Base-by-base conservation (phyloP, 2,113 vertebrate genomes). In the Daubentonia madagascariensis region DNA sequence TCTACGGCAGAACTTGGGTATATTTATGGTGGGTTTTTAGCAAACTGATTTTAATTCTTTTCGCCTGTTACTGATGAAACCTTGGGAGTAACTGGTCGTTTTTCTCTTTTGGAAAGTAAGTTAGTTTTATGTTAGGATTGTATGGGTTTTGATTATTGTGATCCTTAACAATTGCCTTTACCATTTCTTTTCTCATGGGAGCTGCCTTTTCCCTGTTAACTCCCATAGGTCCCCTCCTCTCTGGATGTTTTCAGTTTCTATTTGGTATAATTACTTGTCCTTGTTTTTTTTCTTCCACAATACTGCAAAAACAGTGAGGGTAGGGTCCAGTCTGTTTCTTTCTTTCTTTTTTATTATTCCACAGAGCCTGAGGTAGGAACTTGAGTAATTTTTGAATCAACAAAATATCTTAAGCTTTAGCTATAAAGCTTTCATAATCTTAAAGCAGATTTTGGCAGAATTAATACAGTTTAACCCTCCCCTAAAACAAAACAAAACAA, bases 211-310 rank as follows among this genome's bases (percentile, higher is more conserved):
- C 22, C 6, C 20, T 91, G 70, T 73, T 54, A 52, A 20, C 43
- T 91, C 67, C 50, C 23, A 59, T 3, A n/a, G 78, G 11, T 35
- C 8, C 12, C 25, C 50, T 20, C 13, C 32, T 25, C 16, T 35
- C n/a, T n/a, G 43, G 28, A 37, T 18, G 30, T 72, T 78, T 90
- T 54, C 22, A 54, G 23, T 52, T 96, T 87, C n/a, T 84, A 4
- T 40, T 90, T 93, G 43, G 25, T 87, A 43, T 50, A 61, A 43
- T 92, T 59, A 65, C 35, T 37, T 93, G 37, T 17, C 23, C 45
- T 76, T 61, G 30, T 92, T 94, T 92, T 80, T 68, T 90, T 94
- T 93, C 52, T 79, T 91, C 63, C 43, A 84, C 75, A 85, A 78
- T 30, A 63, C 9, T 91, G 37, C 18, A 92, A 75, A 92, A 35